Base-by-base conservation (phyloP, 2,113 vertebrate genomes). In the Oenanthe melanoleuca region DNA sequence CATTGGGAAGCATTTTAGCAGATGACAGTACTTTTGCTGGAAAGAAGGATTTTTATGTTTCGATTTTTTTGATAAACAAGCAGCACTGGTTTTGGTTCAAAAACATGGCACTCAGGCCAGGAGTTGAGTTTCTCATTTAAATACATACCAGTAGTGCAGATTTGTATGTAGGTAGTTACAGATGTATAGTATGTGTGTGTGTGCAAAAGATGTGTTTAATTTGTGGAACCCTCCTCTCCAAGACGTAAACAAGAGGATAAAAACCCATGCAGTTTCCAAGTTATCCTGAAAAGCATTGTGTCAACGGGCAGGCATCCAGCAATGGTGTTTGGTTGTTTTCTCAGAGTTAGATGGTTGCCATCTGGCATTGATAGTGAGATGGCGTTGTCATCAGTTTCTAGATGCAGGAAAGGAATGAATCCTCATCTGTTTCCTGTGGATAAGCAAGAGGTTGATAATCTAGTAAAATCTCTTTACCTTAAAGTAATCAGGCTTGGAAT, bases 341-440 rank as follows among this genome's bases (percentile, higher is more conserved):
- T 98, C 98, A 98, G 98, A 97, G 97, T 98, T 97, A 91, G 98
- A 98, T 98, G 98, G 98, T 97, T 98, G 98, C 98, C 98, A 98
- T 98, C 98, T 98, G 98, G 98, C 98, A 98, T 96, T 98, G 98
- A 98, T 98, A 98, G 98, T 98, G 98, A 98, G 98, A 98, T 98
- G 97, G 97, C 93, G 97, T 98, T 99, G 99, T 99, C 98, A 99
- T 98, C 98, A 98, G 98, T 99, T 99, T 98, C 98, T 98, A 98
- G 98, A 99, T 98, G 98, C 98, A 98, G 98, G 99, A 99, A 99
- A 98, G 98, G 98, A 98, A 98, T 98, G 96, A 98, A 98, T 99
- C 98, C 98, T 98, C 98, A 98, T 99, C 99, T 99, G 99, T 99
- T 99, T 99, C 99, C 99, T 99, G 99, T 98, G 99, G 99, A 99